These are phyloP conservation scores for Enoplosus armatus DNA, from an alignment of 2,797 vertebrate species.

Conservation along the genomic window DNA sequence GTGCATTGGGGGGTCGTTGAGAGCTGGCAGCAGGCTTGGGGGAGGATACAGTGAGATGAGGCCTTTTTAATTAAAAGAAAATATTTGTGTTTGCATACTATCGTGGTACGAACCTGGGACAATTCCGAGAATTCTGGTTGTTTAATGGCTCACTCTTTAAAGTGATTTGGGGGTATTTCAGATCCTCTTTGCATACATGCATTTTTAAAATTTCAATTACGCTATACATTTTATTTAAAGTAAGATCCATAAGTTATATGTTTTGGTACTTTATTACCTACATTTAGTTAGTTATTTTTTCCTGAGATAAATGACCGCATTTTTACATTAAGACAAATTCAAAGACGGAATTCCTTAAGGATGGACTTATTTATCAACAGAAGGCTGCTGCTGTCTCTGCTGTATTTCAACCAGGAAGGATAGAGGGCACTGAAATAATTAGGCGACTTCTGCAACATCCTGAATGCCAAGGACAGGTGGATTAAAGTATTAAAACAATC, in stretches of 20 bases:
- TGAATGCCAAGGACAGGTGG: slow-evolving; percentile 90
- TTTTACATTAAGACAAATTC: slow-evolving; percentile 12
- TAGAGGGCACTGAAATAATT: slow-evolving; percentile 86
- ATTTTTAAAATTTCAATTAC: slow-evolving; percentile 78
- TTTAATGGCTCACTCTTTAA: slow-evolving; percentile 70
- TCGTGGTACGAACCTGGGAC: slow-evolving; percentile 67
- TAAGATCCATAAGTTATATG: slow-evolving; percentile 18
- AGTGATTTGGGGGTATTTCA: slow-evolving; percentile 64
- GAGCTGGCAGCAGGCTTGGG: slow-evolving; percentile 70
- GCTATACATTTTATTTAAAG: slow-evolving; percentile 34
- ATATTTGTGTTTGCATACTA: slow-evolving; percentile 85
- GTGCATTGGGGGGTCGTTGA: slow-evolving; percentile 27
- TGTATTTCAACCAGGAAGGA: slow-evolving; percentile 70
- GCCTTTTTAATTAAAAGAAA: slow-evolving; percentile 86
- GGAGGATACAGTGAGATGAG: slow-evolving; percentile 76
- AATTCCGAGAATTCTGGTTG: slow-evolving; percentile 71
- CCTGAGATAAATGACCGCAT: background rate
- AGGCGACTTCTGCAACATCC: slow-evolving; percentile 86
- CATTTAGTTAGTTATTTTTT: background rate
- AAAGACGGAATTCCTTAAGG: slow-evolving; percentile 17
- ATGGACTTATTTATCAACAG: slow-evolving; percentile 38
- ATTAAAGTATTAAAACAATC: slow-evolving; percentile 93
- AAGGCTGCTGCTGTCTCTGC: slow-evolving; percentile 42
- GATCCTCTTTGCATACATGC: slow-evolving; percentile 65
- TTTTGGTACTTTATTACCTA: slow-evolving; percentile 11